phyloP scores from a whole-genome alignment of 1,140 invertebrate genomes.

The Eueides isabella region DNA sequence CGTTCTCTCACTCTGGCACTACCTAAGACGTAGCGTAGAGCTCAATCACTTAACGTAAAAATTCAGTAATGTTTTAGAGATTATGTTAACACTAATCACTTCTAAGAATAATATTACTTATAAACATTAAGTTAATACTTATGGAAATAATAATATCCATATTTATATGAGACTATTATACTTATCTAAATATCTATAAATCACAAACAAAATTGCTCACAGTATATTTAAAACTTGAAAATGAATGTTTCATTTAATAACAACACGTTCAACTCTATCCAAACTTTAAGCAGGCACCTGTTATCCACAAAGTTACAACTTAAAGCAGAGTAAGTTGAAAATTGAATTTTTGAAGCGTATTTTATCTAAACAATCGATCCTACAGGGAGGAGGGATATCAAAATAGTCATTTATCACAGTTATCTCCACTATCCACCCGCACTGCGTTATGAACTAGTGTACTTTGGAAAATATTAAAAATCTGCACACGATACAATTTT shows the following conservation, averaged over 20 bases:
- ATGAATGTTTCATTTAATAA: constrained; percentile 9
- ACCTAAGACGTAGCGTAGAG: too few relatives aligned
- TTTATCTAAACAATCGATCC: constrained; percentile 60
- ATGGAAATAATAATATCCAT: too few relatives aligned
- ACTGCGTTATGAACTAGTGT: constrained; percentile 29
- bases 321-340: constrained; percentile 39
- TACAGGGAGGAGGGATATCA: constrained; percentile 45
- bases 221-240: constrained; percentile 1
- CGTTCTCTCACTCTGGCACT: too few relatives aligned
- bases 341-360: constrained; percentile 50
- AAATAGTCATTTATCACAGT: constrained; percentile 59
- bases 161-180: too few relatives aligned
- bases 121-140: too few relatives aligned
- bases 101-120: too few relatives aligned
- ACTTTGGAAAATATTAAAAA: constrained; percentile 17
- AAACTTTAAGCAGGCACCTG: constrained; percentile 26
- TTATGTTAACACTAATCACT: too few relatives aligned
- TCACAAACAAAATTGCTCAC: not conserved
- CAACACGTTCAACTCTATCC: constrained; percentile 25
- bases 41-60: too few relatives aligned
- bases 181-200: not conserved
- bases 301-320: constrained; percentile 36
- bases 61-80: too few relatives aligned
- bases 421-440: constrained; percentile 55
- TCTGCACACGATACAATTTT: constrained; percentile 15